Evolutionary conservation across 2,888 invertebrate species (phyloP).

Genomic region (Selenia dentaria): DNA sequence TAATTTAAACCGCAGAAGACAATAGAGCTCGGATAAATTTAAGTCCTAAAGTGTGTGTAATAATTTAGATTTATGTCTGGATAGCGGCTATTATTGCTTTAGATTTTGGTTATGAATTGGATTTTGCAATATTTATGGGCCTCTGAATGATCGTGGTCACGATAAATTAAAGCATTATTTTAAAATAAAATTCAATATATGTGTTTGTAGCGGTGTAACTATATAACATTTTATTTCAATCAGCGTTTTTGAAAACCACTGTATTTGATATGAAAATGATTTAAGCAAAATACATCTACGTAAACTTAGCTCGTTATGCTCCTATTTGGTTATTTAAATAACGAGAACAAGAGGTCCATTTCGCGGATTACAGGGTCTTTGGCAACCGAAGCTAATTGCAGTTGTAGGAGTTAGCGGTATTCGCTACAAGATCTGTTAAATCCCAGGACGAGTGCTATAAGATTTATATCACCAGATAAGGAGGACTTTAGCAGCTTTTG

Average conservation of each 20-base stretch:
- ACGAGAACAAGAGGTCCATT: slow-evolving; percentile 59
- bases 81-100: slow-evolving; percentile 26
- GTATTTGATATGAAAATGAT: too few species aligned
- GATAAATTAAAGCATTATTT: background rate
- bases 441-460: slow-evolving; percentile 77
- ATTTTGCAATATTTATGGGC: slow-evolving; percentile 20
- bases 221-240: too few species aligned
- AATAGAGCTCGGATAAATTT: slow-evolving; percentile 25
- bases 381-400: slow-evolving; percentile 74
- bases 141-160: background rate
- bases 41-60: slow-evolving; percentile 28
- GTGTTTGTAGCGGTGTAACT: too few species aligned
- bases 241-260: too few species aligned
- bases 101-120: slow-evolving; percentile 22
- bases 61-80: slow-evolving; percentile 33
- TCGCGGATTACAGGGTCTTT: slow-evolving; percentile 68
- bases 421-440: slow-evolving; percentile 62
- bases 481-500: slow-evolving; percentile 34
- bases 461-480: slow-evolving; percentile 73
- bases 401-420: slow-evolving; percentile 71
- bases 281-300: too few species aligned
- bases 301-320: background rate
- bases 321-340: slow-evolving; percentile 54
- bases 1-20: slow-evolving; percentile 24
- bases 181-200: too few species aligned